These are phyloP conservation scores for Petrocephalus sullivani DNA, from an alignment of 2,797 vertebrate genomes.

Conservation along the genomic window DNA sequence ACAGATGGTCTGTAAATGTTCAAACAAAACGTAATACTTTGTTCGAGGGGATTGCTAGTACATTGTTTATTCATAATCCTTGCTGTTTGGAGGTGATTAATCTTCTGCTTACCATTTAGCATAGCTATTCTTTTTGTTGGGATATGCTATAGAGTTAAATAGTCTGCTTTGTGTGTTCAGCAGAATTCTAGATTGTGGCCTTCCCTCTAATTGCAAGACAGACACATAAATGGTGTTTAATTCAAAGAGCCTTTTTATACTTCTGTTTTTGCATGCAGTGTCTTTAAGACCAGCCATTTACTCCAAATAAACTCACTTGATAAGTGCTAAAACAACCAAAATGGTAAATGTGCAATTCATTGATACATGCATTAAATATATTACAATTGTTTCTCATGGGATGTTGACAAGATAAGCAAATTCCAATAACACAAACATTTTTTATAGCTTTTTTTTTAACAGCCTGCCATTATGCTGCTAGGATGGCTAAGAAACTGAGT, in stretches of 20 bases:
- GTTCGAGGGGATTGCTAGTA: neutral
- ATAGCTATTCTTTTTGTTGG: neutral
- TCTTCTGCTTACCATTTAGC: neutral
- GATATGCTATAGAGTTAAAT: neutral
- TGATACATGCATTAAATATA: neutral
- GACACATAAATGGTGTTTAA: neutral
- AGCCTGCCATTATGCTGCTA: neutral
- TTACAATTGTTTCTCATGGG: neutral
- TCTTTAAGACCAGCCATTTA: neutral
- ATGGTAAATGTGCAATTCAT: neutral
- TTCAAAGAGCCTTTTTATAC: neutral
- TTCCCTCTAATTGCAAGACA: conserved; percentile 3
- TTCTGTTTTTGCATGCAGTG: neutral
- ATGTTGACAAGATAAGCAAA: neutral
- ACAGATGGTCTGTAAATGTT: neutral
- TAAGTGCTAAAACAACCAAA: neutral
- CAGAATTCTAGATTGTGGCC: neutral
- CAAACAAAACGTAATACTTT: neutral
- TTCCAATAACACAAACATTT: neutral
- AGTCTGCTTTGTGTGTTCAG: neutral
- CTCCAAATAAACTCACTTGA: neutral
- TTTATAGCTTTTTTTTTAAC: neutral
- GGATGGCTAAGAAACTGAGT: neutral
- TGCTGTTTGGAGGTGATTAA: neutral
- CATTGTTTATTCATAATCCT: neutral